Evolutionary conservation across 2,888 invertebrate species (phyloP), one percentile per base, ranked within the genome.

Genomic region (Hirtodrosophila alboralis): DNA sequence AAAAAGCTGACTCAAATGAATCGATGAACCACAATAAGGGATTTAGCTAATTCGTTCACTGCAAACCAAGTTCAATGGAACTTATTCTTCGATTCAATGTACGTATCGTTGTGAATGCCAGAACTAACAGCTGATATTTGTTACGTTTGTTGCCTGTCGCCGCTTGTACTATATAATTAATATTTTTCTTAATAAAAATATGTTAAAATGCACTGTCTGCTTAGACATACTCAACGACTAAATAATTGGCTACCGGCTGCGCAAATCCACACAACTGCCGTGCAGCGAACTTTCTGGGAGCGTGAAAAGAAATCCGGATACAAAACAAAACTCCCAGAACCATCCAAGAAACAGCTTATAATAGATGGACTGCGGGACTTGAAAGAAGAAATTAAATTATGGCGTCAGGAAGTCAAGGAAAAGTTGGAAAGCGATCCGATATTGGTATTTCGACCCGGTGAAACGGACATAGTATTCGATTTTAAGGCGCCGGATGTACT

Each of bases 401-500:
- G 94, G 91, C 91, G 91, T 27, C 87, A 94, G 66, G 96, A 96
- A 92, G 86, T 93, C 1, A 93, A 92, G 72, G 94, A 95, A 54
- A 91, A 92, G 49, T 87, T 94, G 8, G 91, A 92, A 75, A 91
- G 91, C 33, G 95, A 96, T 90, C 94, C 94, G 0, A 80, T 93
- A 8, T 62, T 94, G 4, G 60, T 90, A 1, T 91, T 87, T 61
- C 84, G 92, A 37, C 90, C 93, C 92, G 94, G 94, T 34, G 96
- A 96, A 91, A 93, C 93, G 4, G 95, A 96, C 80, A 90, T 95
- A 26, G 85, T 93, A 1, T 96, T 95, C 93, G 93, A 93, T 79
- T 97, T 97, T 89, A 92, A 92, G 70, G 91, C 92, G 30, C 91
- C 92, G 0, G 90, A 92, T 14, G 92, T 92, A 1, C 79, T 97